Conservation (phyloP, 2,888 invertebrate species). For the Cosmia trapezina region DNA sequence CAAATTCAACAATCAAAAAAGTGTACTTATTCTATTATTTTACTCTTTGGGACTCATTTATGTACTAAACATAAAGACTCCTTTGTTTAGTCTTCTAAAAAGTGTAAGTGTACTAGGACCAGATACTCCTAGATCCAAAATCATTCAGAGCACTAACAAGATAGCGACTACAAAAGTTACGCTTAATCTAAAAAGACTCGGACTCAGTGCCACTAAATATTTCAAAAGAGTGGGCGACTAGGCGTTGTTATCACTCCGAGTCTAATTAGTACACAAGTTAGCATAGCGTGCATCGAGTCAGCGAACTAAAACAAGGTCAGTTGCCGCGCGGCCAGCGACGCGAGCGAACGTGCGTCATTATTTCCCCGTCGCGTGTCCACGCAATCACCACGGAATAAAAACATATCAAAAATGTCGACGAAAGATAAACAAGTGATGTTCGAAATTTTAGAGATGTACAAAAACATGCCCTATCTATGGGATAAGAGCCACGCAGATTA, state of each 20-base stretch:
- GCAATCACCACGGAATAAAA: neutral
- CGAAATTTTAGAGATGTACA: constrained; percentile 35
- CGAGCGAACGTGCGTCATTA: neutral
- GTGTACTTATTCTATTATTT: too few relatives aligned
- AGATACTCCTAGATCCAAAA: neutral
- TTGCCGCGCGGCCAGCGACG: constrained; percentile 19
- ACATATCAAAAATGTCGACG: constrained; percentile 11
- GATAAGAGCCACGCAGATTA: constrained; percentile 33
- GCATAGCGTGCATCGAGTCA: constrained; percentile 27
- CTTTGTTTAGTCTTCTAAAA: too few relatives aligned
- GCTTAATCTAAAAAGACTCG: neutral
- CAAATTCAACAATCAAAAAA: too few relatives aligned
- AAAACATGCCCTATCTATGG: constrained; percentile 28
- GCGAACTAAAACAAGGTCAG: constrained; percentile 40
- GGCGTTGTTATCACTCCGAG: neutral
- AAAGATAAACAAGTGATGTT: constrained; percentile 32
- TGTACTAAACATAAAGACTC: neutral
- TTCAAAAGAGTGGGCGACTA: neutral
- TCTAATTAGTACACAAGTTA: constrained; percentile 42
- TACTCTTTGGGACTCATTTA: neutral
- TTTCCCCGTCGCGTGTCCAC: too few relatives aligned
- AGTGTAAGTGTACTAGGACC: neutral
- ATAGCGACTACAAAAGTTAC: neutral
- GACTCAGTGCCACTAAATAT: neutral
- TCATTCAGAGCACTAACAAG: neutral